Percentiles rank a stretch among this genome's conserved stretches.
Evolutionary conservation across 2,888 invertebrate species (phyloP).

Genomic region (Tortricodes alternella): DNA sequence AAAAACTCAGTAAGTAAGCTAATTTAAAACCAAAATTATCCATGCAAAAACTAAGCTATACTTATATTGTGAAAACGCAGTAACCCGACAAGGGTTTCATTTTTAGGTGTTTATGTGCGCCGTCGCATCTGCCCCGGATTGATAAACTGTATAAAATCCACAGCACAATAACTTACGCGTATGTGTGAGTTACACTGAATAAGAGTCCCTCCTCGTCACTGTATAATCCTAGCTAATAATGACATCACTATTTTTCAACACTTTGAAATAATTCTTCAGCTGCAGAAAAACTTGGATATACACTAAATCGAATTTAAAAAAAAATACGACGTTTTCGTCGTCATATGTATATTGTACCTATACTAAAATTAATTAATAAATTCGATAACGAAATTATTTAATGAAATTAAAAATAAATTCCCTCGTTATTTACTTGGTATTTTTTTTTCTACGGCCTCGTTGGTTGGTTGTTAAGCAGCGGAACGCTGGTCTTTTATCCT

Average conservation of each 20-base stretch:
- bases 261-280: slow-evolving; percentile 12
- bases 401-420: too few species aligned
- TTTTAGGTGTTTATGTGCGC: slow-evolving; percentile 74
- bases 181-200: slow-evolving; percentile 23
- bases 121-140: slow-evolving; percentile 74
- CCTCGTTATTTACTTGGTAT: too few species aligned
- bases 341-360: too few species aligned
- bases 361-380: too few species aligned
- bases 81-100: slow-evolving; percentile 75
- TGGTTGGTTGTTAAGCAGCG: too few species aligned
- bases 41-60: slow-evolving; percentile 60
- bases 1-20: too few species aligned
- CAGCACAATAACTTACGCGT: slow-evolving; percentile 46
- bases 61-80: slow-evolving; percentile 71
- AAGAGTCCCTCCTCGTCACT: slow-evolving; percentile 19
- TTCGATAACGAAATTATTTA: too few species aligned
- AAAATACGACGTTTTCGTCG: too few species aligned
- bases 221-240: slow-evolving; percentile 26
- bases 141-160: slow-evolving; percentile 78
- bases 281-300: neutral
- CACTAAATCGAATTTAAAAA: neutral
- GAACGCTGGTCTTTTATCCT: neutral
- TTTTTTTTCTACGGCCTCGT: too few species aligned
- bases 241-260: slow-evolving; percentile 27
- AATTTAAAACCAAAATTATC: neutral